Base-by-base conservation (phyloP, 2,113 vertebrate species). In the Aphelocoma coerulescens region DNA sequence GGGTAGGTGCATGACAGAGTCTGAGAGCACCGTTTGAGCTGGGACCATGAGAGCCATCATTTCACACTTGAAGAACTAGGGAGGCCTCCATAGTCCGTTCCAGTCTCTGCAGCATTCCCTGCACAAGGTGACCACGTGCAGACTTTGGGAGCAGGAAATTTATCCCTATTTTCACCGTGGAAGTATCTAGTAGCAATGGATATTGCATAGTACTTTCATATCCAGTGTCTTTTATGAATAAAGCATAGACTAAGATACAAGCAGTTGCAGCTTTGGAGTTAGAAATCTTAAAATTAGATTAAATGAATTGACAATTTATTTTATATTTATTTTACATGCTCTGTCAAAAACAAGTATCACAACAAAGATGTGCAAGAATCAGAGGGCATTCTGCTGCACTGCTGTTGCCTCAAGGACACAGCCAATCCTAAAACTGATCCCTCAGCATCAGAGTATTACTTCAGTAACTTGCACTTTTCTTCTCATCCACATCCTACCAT, bases 81-180 rank as follows among this genome's bases (percentile, higher is more conserved):
- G 23, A 49, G 3, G 5, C 16, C 41, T 54, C 20, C 2, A 54
- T 8, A 23, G 13, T 10, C 22, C 13, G 4, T 9, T 1, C 4
- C 20, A 52, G 41, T 10, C 16, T 6, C 49, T 57, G 58, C 49
- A 83, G 37, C 21, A n/a, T 11, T 87, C 41, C 32, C 46, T 61
- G 41, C n/a, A 48, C 19, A 55, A 49, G 4, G 5, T n/a, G 16
- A 27, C 3, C 7, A 46, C 14, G 13, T 27, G 13, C 28, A 82
- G 44, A 14, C 46, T 76, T 57, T 3, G 16, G 6, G 13, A 91
- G 24, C 27, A 37, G 68, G 55, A 74, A 39, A 71, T 83, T 7
- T 54, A 62, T 32, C 51, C 0, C 0, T 46, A 16, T 73, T 57
- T 72, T 82, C 69, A 63, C 71, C 15, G 11, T 13, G 44, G 13